Base-by-base conservation (phyloP, 2,113 vertebrate species). In the Etia nguti region DNA sequence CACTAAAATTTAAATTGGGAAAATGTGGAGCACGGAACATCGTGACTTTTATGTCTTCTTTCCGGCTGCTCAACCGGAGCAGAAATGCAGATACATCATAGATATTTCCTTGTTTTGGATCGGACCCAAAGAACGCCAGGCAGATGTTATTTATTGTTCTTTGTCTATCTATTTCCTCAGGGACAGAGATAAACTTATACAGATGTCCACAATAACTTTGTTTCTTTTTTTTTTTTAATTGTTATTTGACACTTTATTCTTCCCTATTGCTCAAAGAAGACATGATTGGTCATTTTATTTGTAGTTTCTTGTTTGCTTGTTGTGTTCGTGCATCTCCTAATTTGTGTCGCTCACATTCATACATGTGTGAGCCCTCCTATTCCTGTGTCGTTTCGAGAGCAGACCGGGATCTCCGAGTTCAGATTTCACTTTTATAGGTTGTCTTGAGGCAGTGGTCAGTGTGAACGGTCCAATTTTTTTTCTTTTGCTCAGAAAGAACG, bases 101-200 rank as follows among this genome's bases (percentile, higher is more conserved):
- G 93, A 93, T 89, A 90, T 92, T 92, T 91, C 88, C 91, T 86
- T 88, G 79, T 83, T 91, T 89, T 90, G 90, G 90, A 92, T 88
- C 80, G 26, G 87, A 92, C 90, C 92, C 93, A 92, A 83, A 80
- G 83, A 93, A 93, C 90, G 91, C 90, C 92, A 90, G 89, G 93
- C 95, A 96, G 95, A 95, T 96, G 95, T 95, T 94, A 93, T 94
- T 94, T 94, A 94, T 95, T 95, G 93, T 94, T 94, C 93, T 95
- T 95, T 96, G 93, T 95, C 94, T 88, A 54, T 90, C 57, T 92
- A 84, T 88, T 86, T 92, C 95, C 92, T 92, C 68, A 2, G 92
- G 93, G 92, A 94, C 81, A 60, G 80, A 79, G 83, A 87, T 85
- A 70, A 90, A 92, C 93, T 94, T 89, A 93, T 91, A 93, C 94